A percentile compares a stretch with the other conserved stretches of the same genome.
Evolutionary conservation across 2,113 vertebrate genomes (phyloP).

Genomic region (Syngnathus typhle): DNA sequence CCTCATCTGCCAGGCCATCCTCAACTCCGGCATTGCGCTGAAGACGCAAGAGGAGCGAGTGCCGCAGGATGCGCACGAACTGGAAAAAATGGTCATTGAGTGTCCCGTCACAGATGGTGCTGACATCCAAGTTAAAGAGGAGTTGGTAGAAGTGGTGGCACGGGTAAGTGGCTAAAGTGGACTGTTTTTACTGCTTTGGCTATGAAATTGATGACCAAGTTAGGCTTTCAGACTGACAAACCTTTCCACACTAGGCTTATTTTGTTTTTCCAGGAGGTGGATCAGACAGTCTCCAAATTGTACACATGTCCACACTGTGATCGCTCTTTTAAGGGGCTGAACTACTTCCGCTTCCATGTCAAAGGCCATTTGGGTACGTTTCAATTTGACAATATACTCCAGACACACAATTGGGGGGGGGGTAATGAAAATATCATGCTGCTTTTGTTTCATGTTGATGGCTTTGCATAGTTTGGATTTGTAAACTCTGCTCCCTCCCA

Average conservation of each 20-base stretch:
- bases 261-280: constrained; percentile 52
- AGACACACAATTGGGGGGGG: not conserved
- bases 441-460: not conserved
- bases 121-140: constrained; percentile 75
- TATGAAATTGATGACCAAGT: not conserved
- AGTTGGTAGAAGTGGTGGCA: constrained; percentile 67
- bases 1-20: constrained; percentile 89
- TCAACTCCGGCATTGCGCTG: constrained; percentile 86
- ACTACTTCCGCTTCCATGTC: constrained; percentile 82
- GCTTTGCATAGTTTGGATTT: not conserved
- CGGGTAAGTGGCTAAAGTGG: constrained; percentile 59
- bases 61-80: constrained; percentile 56
- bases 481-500: not conserved
- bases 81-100: constrained; percentile 48
- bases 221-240: not conserved
- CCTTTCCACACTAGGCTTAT: not conserved
- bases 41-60: constrained; percentile 69
- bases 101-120: constrained; percentile 44
- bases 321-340: constrained; percentile 77
- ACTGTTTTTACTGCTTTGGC: too few species aligned
- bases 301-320: constrained; percentile 83
- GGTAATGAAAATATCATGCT: not conserved
- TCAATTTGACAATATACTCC: not conserved
- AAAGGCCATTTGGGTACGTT: constrained; percentile 83
- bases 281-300: constrained; percentile 48